phyloP scores from a whole-genome alignment of 2,113 vertebrate genomes.

The Podilymbus podiceps region DNA sequence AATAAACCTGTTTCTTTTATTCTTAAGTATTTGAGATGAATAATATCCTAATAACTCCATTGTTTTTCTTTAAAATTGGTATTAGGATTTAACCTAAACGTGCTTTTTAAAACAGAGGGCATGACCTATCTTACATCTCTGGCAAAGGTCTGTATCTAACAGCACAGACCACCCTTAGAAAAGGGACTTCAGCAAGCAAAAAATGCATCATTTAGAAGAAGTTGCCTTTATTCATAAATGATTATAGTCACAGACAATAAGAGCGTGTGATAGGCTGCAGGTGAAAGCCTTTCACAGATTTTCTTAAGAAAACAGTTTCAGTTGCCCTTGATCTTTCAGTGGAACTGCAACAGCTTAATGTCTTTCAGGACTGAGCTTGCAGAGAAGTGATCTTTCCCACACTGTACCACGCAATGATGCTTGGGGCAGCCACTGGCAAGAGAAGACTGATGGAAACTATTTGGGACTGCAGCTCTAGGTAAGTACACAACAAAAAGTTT shows the following conservation, averaged over 20 bases:
- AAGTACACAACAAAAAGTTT: background rate
- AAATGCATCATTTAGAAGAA: background rate
- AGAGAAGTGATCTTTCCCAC: background rate
- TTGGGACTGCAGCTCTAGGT: background rate
- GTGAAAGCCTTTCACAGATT: background rate
- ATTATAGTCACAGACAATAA: background rate
- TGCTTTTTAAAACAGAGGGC: background rate
- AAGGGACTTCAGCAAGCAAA: background rate
- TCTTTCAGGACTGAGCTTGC: background rate
- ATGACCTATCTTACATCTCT: background rate
- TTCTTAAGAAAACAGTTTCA: background rate
- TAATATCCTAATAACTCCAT: background rate
- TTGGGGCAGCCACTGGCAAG: background rate
- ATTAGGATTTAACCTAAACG: background rate
- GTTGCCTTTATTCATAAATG: background rate
- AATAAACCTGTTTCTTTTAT: background rate
- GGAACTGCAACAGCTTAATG: background rate
- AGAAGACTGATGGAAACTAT: background rate
- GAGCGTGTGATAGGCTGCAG: background rate
- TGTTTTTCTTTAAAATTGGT: background rate
- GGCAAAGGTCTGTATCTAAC: background rate
- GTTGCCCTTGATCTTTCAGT: background rate
- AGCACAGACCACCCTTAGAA: background rate
- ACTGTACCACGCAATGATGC: background rate
- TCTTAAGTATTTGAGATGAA: background rate